Conservation (phyloP, 2,888 invertebrate species). For the Cabera pusaria region DNA sequence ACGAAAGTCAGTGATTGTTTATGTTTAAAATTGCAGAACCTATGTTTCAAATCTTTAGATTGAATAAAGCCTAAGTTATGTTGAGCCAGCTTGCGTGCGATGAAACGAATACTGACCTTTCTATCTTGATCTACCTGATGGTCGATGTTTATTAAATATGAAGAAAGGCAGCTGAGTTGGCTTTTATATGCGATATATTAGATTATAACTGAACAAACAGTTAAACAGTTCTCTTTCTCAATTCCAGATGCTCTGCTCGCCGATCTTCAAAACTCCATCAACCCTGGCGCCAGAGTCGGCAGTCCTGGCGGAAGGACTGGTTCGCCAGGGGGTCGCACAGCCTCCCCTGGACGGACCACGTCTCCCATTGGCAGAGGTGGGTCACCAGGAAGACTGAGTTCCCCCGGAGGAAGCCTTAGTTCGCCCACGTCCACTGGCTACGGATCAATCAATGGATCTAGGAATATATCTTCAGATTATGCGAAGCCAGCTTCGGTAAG, state of each 20-base stretch:
- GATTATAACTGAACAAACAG: too few relatives aligned
- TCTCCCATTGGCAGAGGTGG: slow-evolving; percentile 49
- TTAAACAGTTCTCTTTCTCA: slow-evolving; percentile 21
- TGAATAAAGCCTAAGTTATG: too few relatives aligned
- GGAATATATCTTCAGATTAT: slow-evolving; percentile 74
- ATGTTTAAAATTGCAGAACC: too few relatives aligned
- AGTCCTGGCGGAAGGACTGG: slow-evolving; percentile 63
- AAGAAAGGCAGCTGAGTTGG: too few relatives aligned
- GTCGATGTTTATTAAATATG: too few relatives aligned
- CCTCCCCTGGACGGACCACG: slow-evolving; percentile 30
- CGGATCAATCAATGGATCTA: slow-evolving; percentile 90
- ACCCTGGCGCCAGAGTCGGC: slow-evolving; percentile 83
- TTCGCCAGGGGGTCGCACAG: slow-evolving; percentile 76
- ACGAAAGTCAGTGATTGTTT: too few relatives aligned
- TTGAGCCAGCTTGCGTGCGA: too few relatives aligned
- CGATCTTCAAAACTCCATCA: slow-evolving; percentile 96
- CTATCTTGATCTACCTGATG: too few relatives aligned
- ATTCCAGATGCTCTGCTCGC: slow-evolving; percentile 96
- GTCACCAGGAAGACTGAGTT: slow-evolving; percentile 82
- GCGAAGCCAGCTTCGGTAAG: slow-evolving; percentile 86
- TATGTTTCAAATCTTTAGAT: too few relatives aligned
- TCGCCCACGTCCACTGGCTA: slow-evolving; percentile 86
- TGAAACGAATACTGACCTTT: too few relatives aligned
- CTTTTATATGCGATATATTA: too few relatives aligned
- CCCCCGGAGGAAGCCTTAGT: slow-evolving; percentile 74